A percentile compares a stretch with the other conserved stretches of the same genome.
Evolutionary conservation across 2,888 invertebrate genomes (phyloP).

Genomic region (Hofmannophila pseudospretella): DNA sequence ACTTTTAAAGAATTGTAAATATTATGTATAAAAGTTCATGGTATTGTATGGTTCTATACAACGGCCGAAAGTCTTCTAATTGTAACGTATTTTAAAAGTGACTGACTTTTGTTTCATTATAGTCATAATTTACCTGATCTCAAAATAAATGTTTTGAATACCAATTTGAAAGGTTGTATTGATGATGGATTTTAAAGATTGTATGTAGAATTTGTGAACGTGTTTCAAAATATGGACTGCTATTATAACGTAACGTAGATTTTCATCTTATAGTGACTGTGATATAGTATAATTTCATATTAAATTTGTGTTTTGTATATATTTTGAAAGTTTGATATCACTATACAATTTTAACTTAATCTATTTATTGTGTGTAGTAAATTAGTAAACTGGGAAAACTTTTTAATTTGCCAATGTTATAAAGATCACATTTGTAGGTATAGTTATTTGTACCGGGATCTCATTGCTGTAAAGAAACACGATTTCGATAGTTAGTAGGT

Average conservation of each 20-base stretch:
- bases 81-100: no score
- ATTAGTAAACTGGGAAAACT: conserved; percentile 26
- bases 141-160: background rate
- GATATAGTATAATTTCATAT: conserved; percentile 74
- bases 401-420: conserved; percentile 23
- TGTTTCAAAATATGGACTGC: conserved; percentile 63
- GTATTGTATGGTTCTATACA: conserved; percentile 28
- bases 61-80: no score
- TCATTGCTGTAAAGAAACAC: no score
- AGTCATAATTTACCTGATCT: no score
- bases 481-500: no score
- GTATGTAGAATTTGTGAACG: conserved; percentile 43
- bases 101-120: background rate
- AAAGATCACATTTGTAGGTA: conserved; percentile 36
- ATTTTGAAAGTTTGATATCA: conserved; percentile 70
- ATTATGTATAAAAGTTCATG: conserved; percentile 46
- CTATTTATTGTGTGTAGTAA: conserved; percentile 55
- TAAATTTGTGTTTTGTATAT: conserved; percentile 62
- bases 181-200: background rate
- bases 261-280: conserved; percentile 74
- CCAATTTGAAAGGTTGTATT: conserved; percentile 15
- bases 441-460: no score
- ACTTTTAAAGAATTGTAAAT: conserved; percentile 55
- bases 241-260: conserved; percentile 50
- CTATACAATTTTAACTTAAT: conserved; percentile 70